phyloP scores from a whole-genome alignment of 2,888 invertebrate genomes.

The Steinernema carpocapsae region DNA sequence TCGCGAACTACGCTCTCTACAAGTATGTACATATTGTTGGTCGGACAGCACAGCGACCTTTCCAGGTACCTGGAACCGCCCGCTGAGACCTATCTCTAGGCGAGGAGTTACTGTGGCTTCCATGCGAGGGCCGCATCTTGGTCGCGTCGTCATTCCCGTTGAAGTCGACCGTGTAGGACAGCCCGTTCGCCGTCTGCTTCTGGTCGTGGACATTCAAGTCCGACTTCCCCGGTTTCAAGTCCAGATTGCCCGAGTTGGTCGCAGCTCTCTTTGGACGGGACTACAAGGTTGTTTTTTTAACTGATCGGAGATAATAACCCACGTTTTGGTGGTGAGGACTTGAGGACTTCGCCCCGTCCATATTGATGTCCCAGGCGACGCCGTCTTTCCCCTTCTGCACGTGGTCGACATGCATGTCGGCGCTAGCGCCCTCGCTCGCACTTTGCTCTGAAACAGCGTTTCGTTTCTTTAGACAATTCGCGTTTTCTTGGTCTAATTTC shows the following conservation, averaged over 20 bases:
- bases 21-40: not conserved
- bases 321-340: not conserved
- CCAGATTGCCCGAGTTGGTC: not conserved
- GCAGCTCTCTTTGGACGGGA: conserved; percentile 6
- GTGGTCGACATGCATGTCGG: conserved; percentile 14
- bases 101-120: not conserved
- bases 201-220: not conserved
- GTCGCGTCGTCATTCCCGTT: not conserved
- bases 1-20: conserved; percentile 8
- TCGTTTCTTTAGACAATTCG: conserved; percentile 11
- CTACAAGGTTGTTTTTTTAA: too few relatives aligned
- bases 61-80: not conserved
- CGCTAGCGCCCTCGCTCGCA: not conserved
- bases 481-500: conserved; percentile 26
- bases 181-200: not conserved
- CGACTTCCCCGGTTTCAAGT: not conserved
- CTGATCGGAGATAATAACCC: too few relatives aligned
- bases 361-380: conserved; percentile 11
- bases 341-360: not conserved
- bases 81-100: too few relatives aligned
- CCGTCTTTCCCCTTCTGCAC: conserved; percentile 18
- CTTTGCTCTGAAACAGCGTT: not conserved
- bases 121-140: not conserved
- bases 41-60: not conserved
- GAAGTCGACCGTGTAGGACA: conserved; percentile 17